Evolutionary conservation across 2,113 vertebrate species (phyloP).

Genomic region (Elachura formosa): DNA sequence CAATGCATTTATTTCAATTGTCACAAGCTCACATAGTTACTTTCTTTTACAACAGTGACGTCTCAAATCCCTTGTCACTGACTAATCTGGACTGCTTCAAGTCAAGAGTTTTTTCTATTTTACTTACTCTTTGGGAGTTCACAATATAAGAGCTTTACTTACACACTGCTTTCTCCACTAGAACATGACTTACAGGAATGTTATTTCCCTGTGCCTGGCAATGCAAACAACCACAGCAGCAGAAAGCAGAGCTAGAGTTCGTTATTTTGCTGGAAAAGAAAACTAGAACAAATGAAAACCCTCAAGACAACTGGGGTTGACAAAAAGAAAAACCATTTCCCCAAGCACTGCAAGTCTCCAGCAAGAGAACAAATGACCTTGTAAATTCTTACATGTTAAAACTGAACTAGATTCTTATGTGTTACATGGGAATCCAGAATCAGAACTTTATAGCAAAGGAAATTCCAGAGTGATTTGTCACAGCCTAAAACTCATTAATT

Average conservation of each 20-base stretch:
- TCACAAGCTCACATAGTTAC: neutral
- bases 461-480: slow-evolving; percentile 8
- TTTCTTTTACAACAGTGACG: neutral
- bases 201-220: neutral
- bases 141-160: neutral
- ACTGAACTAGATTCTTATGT: neutral
- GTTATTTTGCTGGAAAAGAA: neutral
- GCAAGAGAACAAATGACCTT: neutral
- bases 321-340: neutral
- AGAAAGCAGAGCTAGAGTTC: neutral
- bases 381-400: neutral
- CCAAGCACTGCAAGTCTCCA: neutral
- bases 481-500: neutral
- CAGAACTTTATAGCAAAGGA: neutral
- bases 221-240: neutral
- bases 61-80: neutral
- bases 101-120: neutral
- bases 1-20: neutral
- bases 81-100: neutral
- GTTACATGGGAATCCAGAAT: neutral
- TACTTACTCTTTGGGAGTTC: neutral
- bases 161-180: accelerated
- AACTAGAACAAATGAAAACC: neutral
- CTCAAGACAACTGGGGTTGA: neutral
- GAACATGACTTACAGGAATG: neutral